A percentile compares a stretch with the other conserved stretches of the same genome.
These are phyloP conservation scores for Latrodectus hesperus DNA, from an alignment of 2,888 invertebrate species.

Conservation along the genomic window DNA sequence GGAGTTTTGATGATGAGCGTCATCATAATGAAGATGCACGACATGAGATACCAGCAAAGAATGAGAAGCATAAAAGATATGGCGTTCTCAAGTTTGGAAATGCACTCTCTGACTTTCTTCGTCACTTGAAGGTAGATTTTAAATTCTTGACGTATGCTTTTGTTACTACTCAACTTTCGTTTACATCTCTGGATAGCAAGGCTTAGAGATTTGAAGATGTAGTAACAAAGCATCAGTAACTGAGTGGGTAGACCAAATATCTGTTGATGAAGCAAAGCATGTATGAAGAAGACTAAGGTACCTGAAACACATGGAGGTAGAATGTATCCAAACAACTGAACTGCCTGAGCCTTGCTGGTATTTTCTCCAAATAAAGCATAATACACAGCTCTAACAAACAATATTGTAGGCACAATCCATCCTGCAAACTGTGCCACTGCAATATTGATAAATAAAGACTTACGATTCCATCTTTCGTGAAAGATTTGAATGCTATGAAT, in stretches of 20 bases:
- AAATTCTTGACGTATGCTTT: not conserved
- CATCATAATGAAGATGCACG: slow-evolving; percentile 46
- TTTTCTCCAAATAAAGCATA: not conserved
- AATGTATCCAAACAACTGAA: slow-evolving; percentile 8
- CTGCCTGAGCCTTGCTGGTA: not conserved
- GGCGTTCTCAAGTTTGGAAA: slow-evolving; percentile 16
- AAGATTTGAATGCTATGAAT: slow-evolving; percentile 2
- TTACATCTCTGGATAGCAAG: slow-evolving; percentile 4
- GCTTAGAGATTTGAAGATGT: slow-evolving; percentile 11
- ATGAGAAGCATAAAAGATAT: slow-evolving; percentile 18
- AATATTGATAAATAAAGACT: not conserved
- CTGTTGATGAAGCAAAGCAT: slow-evolving; percentile 19
- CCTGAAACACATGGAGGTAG: not conserved
- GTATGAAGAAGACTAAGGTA: not conserved
- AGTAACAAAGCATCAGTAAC: slow-evolving; percentile 31
- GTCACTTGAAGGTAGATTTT: not conserved
- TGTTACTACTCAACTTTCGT: not conserved
- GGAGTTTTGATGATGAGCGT: slow-evolving; percentile 22
- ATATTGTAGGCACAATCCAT: slow-evolving; percentile 6
- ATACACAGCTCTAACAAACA: not conserved
- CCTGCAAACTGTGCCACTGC: not conserved
- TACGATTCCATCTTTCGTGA: not conserved
- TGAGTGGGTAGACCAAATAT: slow-evolving; percentile 33
- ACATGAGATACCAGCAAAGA: slow-evolving; percentile 33
- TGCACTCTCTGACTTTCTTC: not conserved